These are phyloP conservation scores for Oryzias sinensis DNA, from an alignment of 2,797 vertebrate species.

Conservation along the genomic window DNA sequence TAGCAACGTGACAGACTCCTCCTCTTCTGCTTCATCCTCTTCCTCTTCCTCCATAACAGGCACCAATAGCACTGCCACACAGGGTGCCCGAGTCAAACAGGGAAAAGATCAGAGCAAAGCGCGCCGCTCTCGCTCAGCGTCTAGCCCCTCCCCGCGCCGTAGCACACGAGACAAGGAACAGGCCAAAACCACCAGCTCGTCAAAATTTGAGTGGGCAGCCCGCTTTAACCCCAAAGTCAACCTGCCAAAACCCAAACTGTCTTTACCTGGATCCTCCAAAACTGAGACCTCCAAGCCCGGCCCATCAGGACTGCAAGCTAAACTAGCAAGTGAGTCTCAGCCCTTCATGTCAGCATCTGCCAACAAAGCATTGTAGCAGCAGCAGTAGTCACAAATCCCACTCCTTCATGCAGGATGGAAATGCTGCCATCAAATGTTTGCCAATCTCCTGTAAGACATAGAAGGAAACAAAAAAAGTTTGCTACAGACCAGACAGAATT, in stretches of 20 bases:
- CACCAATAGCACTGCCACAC: conserved; percentile 82
- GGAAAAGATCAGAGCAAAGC: conserved; percentile 99
- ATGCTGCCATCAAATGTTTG: no score
- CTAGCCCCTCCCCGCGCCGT: conserved; percentile 95
- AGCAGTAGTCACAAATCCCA: no score
- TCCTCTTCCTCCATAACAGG: conserved; percentile 94
- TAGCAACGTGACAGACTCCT: conserved; percentile 97
- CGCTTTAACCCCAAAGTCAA: conserved; percentile 99
- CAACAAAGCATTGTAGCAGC: no score
- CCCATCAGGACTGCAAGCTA: conserved; percentile 99
- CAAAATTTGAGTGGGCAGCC: conserved; percentile 99
- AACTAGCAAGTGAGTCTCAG: conserved; percentile 95
- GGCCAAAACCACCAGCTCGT: conserved; percentile 91
- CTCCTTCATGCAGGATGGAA: no score
- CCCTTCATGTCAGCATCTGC: neutral
- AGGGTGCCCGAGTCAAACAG: conserved; percentile 96
- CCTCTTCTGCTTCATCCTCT: conserved; percentile 92
- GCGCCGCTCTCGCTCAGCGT: conserved; percentile 94
- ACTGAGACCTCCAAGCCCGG: conserved; percentile 99
- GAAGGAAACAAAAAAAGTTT: no score
- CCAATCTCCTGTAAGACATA: no score
- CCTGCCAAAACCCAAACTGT: conserved; percentile 99
- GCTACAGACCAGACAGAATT: no score
- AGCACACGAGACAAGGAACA: conserved; percentile 95
- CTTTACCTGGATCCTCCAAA: conserved; percentile 97